These are phyloP conservation scores for Erpobdella octoculata DNA, from an alignment of 2,888 invertebrate species.

Conservation along the genomic window DNA sequence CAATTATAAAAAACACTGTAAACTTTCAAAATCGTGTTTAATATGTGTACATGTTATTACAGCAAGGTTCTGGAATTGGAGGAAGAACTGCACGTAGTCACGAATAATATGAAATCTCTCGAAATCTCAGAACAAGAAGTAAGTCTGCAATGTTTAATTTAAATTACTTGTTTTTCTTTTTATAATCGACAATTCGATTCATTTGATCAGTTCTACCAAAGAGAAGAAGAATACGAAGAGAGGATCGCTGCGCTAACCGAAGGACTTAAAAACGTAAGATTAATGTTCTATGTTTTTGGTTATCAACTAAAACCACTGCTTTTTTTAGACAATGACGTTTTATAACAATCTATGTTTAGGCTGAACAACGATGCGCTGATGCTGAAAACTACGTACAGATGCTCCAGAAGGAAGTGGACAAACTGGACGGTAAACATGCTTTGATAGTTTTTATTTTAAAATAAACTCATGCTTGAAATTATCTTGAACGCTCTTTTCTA, in stretches of 20 bases:
- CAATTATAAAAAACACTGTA: background rate
- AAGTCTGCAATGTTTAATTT: slow-evolving; percentile 23
- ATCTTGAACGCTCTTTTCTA: background rate
- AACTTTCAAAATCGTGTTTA: background rate
- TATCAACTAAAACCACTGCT: background rate
- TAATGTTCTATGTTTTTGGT: background rate
- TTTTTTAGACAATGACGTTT: background rate
- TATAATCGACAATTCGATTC: background rate
- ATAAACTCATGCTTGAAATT: background rate
- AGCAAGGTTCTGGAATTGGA: slow-evolving; percentile 45
- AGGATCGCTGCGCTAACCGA: slow-evolving; percentile 51
- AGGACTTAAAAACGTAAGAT: slow-evolving; percentile 49
- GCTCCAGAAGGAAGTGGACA: slow-evolving; percentile 32
- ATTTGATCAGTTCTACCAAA: slow-evolving; percentile 47
- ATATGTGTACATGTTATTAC: slow-evolving; percentile 37
- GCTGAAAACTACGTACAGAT: slow-evolving; percentile 55
- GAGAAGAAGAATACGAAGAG: slow-evolving; percentile 53
- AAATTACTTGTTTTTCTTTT: background rate
- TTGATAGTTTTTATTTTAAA: background rate
- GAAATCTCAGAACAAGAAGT: slow-evolving; percentile 46
- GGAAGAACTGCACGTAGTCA: slow-evolving; percentile 43
- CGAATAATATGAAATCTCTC: slow-evolving; percentile 45
- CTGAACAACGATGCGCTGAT: slow-evolving; percentile 99
- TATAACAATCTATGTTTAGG: slow-evolving; percentile 58
- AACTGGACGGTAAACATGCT: slow-evolving; percentile 24